Conservation (phyloP, 2,888 invertebrate genomes). For the Leptopterna dolabrata region DNA sequence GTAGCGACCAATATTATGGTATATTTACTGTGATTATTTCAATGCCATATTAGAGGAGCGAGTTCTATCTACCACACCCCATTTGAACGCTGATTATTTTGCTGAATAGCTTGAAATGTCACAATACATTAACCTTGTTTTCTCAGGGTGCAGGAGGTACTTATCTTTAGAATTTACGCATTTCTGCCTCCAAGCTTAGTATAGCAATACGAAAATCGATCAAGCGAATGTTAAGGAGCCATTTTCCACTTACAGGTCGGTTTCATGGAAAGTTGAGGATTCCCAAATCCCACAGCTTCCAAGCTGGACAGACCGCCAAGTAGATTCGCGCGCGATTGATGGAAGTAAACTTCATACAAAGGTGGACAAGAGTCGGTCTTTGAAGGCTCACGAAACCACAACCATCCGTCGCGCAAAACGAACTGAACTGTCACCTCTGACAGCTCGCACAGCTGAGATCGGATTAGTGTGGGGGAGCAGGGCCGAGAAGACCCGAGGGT, state of each 20-base stretch:
- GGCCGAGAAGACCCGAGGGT: neutral
- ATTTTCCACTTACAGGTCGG: neutral
- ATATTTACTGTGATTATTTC: no score
- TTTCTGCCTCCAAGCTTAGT: no score
- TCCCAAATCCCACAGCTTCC: neutral
- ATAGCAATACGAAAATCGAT: neutral
- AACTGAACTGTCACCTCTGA: neutral
- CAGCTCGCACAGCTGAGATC: slow-evolving; percentile 4
- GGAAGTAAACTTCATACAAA: neutral
- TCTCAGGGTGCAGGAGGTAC: no score
- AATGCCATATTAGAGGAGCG: no score
- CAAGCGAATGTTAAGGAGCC: neutral
- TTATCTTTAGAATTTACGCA: no score
- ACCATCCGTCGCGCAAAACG: neutral
- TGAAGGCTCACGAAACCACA: neutral
- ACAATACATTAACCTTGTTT: no score
- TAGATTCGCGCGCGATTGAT: neutral
- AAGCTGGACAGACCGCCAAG: neutral
- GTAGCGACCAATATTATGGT: no score
- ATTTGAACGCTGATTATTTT: no score
- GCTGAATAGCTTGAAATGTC: no score
- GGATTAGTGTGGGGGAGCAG: neutral
- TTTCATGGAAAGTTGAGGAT: neutral
- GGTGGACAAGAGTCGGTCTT: neutral
- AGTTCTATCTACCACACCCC: no score